phyloP scores from a whole-genome alignment of 2,888 invertebrate species.

The Capitulum mitella region DNA sequence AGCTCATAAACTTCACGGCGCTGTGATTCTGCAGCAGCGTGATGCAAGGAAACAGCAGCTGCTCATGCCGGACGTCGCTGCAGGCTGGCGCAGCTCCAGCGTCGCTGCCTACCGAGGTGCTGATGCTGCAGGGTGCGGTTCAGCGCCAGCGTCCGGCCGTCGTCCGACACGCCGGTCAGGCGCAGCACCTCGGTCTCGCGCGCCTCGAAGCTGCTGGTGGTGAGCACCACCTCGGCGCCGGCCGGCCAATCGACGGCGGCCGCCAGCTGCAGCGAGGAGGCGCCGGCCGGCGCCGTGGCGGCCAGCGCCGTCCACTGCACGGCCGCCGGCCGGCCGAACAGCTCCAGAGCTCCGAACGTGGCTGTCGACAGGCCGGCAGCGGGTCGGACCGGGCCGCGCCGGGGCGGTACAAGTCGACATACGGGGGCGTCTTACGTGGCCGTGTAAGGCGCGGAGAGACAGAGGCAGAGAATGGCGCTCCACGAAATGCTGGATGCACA shows the following conservation, averaged over 20 bases:
- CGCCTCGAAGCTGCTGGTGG: conserved; percentile 28
- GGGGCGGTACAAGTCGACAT: too few relatives aligned
- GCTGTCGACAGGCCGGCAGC: conserved; percentile 20
- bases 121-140: conserved; percentile 26
- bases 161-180: conserved; percentile 25
- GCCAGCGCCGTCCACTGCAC: conserved; percentile 27
- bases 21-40: too few relatives aligned
- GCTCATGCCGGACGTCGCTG: too few relatives aligned
- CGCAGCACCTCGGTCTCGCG: conserved; percentile 29
- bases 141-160: conserved; percentile 24
- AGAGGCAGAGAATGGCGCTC: too few relatives aligned
- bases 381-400: too few relatives aligned
- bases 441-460: too few relatives aligned
- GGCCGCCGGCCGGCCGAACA: conserved; percentile 25
- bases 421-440: too few relatives aligned
- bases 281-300: conserved; percentile 28
- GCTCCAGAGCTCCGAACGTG: conserved; percentile 29
- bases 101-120: conserved; percentile 28
- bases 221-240: conserved; percentile 30
- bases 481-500: too few relatives aligned
- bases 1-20: too few relatives aligned
- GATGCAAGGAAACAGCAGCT: too few relatives aligned
- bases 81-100: background rate
- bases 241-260: conserved; percentile 27
- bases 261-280: conserved; percentile 22